Evolutionary conservation across 2,797 vertebrate genomes (phyloP).

Genomic region (Cyclura pinguis): DNA sequence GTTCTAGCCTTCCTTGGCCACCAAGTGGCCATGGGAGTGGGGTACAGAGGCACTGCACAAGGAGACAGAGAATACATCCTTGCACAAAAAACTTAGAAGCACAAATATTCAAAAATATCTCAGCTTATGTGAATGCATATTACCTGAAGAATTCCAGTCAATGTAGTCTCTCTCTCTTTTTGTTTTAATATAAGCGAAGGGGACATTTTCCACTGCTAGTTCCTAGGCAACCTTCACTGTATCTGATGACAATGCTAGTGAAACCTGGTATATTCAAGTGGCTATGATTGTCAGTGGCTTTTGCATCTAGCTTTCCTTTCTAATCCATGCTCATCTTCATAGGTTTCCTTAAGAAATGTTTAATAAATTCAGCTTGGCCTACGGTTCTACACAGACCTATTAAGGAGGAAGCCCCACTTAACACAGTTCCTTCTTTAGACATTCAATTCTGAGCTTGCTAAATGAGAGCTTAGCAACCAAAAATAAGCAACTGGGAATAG

Average conservation of each 20-base stretch:
- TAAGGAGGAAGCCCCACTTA: not conserved
- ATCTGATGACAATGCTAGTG: not conserved
- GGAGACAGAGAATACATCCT: too few relatives aligned
- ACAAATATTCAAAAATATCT: too few relatives aligned
- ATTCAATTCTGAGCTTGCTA: not conserved
- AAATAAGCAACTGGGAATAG: not conserved
- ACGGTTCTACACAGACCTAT: not conserved
- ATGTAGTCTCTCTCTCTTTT: not conserved
- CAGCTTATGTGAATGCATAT: too few relatives aligned
- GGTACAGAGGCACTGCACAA: too few relatives aligned
- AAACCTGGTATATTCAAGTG: not conserved
- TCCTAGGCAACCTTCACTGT: not conserved
- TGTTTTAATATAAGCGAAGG: not conserved
- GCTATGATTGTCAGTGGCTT: not conserved
- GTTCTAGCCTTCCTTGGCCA: too few relatives aligned
- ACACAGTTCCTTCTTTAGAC: not conserved
- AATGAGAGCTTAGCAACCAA: not conserved
- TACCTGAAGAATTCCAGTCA: too few relatives aligned
- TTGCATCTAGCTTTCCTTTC: not conserved
- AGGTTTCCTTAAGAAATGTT: not conserved
- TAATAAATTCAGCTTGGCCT: not conserved
- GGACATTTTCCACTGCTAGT: not conserved
- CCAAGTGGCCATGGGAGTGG: too few relatives aligned
- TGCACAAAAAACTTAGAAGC: too few relatives aligned
- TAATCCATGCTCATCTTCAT: not conserved